A percentile compares a stretch with the other conserved stretches of the same genome.
Conservation (phyloP, 2,113 vertebrate species). For the Salminus brasiliensis region DNA sequence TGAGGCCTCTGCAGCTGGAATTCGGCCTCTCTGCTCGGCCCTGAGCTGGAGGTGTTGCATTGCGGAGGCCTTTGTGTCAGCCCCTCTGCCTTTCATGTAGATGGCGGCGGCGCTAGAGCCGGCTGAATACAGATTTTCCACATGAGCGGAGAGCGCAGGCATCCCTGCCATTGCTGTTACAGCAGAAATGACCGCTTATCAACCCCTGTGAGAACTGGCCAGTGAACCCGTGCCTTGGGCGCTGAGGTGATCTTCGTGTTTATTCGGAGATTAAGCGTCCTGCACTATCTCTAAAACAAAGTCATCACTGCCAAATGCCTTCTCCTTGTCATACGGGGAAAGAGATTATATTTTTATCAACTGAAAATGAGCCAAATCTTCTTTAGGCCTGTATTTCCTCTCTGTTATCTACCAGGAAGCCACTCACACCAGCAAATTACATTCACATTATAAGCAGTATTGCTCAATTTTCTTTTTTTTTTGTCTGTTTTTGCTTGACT, state of each 20-base stretch:
- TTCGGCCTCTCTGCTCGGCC: background rate
- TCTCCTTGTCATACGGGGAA: background rate
- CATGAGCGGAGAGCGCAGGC: constrained; percentile 37
- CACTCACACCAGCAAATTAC: background rate
- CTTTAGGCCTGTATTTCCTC: background rate
- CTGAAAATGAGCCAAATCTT: background rate
- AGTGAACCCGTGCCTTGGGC: constrained; percentile 37
- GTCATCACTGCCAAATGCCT: background rate
- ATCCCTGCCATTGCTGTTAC: background rate
- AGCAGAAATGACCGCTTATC: constrained; percentile 49
- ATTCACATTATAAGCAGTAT: background rate
- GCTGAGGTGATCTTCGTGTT: constrained; percentile 28
- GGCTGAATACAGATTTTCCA: constrained; percentile 47
- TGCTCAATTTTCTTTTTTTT: background rate
- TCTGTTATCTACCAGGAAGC: background rate
- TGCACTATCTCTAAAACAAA: constrained; percentile 4
- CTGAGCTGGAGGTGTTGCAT: constrained; percentile 27
- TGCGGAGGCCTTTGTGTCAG: background rate
- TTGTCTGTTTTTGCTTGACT: background rate
- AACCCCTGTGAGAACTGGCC: constrained; percentile 35
- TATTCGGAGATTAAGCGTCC: background rate
- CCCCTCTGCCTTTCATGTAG: constrained; percentile 34
- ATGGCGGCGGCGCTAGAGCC: constrained; percentile 3
- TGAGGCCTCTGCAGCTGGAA: constrained; percentile 6
- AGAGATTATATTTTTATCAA: background rate